Conservation (phyloP, 2,113 vertebrate genomes). For the Gymnocephalus cernua region DNA sequence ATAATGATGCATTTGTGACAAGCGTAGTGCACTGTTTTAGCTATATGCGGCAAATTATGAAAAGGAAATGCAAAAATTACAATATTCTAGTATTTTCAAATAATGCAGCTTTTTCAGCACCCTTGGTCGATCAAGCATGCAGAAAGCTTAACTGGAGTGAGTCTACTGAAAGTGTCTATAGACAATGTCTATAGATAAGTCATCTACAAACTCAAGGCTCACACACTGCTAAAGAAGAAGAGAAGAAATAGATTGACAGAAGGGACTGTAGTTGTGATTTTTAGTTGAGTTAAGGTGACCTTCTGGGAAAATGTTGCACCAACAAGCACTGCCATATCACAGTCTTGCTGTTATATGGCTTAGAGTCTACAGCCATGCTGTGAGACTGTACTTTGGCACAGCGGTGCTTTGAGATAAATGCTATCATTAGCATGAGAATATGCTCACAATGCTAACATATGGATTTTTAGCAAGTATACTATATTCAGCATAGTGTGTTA, state of each 20-base stretch:
- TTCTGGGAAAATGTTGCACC: background rate
- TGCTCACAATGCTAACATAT: background rate
- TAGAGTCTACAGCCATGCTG: background rate
- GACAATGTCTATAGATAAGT: constrained; percentile 55
- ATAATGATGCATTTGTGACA: constrained; percentile 33
- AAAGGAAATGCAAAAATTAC: background rate
- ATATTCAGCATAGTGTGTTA: background rate
- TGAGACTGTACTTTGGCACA: background rate
- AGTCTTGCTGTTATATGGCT: background rate
- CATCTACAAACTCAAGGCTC: constrained; percentile 36
- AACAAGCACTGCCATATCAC: background rate
- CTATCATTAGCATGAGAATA: background rate
- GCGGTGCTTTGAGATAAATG: background rate
- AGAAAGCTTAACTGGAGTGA: constrained; percentile 24
- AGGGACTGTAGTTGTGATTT: constrained; percentile 14
- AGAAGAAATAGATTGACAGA: constrained; percentile 4
- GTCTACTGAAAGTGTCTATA: constrained; percentile 33
- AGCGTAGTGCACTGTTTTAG: background rate
- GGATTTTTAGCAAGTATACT: background rate
- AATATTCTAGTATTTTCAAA: constrained; percentile 26
- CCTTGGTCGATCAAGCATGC: constrained; percentile 10
- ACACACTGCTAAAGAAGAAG: constrained; percentile 11
- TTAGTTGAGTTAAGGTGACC: constrained; percentile 24
- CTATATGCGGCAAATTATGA: constrained; percentile 2
- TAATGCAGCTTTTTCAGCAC: constrained; percentile 22